Percentiles rank a stretch among this genome's conserved stretches.
phyloP scores from a whole-genome alignment of 2,888 invertebrate genomes.

The Thereva unica region DNA sequence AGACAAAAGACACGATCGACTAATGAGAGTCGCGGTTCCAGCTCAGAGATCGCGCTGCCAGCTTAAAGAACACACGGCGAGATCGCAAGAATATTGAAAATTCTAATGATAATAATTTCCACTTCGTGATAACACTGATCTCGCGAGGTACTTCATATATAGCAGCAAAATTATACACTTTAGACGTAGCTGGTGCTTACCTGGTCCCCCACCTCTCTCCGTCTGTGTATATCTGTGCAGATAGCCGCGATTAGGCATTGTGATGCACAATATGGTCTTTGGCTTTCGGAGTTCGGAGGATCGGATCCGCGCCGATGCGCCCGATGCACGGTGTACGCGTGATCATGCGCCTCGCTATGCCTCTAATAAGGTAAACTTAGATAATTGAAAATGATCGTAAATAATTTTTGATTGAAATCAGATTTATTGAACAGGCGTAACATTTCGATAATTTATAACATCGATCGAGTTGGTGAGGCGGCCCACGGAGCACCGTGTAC shows the following conservation, averaged over 20 bases:
- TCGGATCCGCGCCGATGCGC: neutral
- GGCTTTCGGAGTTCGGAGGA: too few relatives aligned
- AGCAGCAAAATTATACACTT: conserved; percentile 35
- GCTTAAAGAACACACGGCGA: conserved; percentile 4
- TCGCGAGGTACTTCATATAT: conserved; percentile 19
- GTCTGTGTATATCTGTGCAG: conserved; percentile 16
- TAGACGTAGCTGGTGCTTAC: conserved; percentile 15
- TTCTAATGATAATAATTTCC: conserved; percentile 40
- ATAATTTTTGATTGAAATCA: conserved; percentile 42
- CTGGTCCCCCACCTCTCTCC: conserved; percentile 11
- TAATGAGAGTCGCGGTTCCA: conserved; percentile 21
- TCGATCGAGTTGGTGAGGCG: conserved; percentile 26
- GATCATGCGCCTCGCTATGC: conserved; percentile 29
- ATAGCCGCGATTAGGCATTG: conserved; percentile 31
- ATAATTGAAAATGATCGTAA: conserved; percentile 42
- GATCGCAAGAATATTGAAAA: conserved; percentile 32
- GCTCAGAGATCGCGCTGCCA: neutral
- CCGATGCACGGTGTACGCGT: conserved; percentile 28
- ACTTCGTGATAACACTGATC: conserved; percentile 38
- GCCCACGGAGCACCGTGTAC: conserved; percentile 17
- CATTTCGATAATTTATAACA: conserved; percentile 40
- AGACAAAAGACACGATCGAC: conserved; percentile 33
- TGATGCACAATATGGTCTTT: conserved; percentile 12
- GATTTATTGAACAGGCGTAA: conserved; percentile 42
- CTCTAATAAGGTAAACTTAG: conserved; percentile 39